Evolutionary conservation across 2,113 vertebrate species (phyloP).

Genomic region (Tragelaphus imberbis): DNA sequence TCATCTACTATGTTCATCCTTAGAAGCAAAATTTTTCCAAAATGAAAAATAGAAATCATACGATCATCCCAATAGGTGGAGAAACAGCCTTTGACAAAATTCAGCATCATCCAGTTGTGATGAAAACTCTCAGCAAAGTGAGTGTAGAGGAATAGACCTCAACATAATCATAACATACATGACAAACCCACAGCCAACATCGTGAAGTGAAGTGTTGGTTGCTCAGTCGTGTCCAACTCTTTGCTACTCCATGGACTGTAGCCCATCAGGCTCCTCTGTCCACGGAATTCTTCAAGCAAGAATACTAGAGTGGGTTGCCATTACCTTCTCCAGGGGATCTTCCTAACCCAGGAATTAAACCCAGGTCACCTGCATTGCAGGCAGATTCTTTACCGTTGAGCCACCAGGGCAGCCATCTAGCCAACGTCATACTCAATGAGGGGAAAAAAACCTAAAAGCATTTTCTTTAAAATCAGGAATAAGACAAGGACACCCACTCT

Average conservation of each 20-base stretch:
- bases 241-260: background rate
- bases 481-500: background rate
- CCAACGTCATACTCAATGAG: background rate
- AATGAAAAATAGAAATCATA: background rate
- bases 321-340: background rate
- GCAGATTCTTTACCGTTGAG: background rate
- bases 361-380: background rate
- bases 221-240: accelerated
- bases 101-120: background rate
- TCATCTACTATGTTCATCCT: no score
- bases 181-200: background rate
- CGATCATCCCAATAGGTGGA: background rate
- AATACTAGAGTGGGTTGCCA: background rate
- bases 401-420: background rate
- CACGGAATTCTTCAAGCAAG: background rate
- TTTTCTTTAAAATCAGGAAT: background rate
- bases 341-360: background rate
- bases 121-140: background rate
- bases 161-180: background rate
- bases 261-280: background rate
- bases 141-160: background rate
- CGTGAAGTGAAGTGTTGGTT: background rate
- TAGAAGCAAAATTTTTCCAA: background rate
- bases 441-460: background rate
- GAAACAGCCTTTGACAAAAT: background rate